A percentile compares a stretch with the other conserved stretches of the same genome.
These are phyloP conservation scores for Cheirogaleus major DNA, from an alignment of 2,797 vertebrate species.

Conservation along the genomic window DNA sequence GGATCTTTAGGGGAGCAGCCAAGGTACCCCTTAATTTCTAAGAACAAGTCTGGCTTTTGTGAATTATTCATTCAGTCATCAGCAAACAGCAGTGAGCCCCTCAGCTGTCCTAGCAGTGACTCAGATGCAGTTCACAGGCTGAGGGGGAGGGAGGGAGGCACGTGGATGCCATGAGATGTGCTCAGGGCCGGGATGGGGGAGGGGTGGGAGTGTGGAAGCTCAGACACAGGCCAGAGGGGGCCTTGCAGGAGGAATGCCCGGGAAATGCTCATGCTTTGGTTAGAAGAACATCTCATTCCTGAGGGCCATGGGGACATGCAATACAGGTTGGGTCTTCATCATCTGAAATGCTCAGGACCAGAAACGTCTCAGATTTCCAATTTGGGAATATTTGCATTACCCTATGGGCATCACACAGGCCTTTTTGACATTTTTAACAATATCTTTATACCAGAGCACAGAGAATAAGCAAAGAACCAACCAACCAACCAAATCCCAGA, in stretches of 20 bases:
- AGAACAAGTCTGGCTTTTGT: slow-evolving; percentile 3
- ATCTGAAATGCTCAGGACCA: neutral
- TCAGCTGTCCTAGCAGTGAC: neutral
- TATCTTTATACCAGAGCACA: neutral
- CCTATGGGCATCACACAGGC: neutral
- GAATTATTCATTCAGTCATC: slow-evolving; percentile 52
- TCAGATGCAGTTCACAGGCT: neutral
- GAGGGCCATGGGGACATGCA: neutral
- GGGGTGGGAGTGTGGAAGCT: neutral
- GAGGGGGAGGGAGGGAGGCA: neutral
- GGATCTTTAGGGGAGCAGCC: neutral
- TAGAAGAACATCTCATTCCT: neutral
- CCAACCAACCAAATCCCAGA: neutral
- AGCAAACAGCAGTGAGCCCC: neutral
- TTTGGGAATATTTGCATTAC: neutral
- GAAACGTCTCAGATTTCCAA: neutral
- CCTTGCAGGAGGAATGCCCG: neutral
- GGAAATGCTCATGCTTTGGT: neutral
- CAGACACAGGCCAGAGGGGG: neutral
- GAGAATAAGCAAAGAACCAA: neutral
- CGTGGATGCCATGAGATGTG: neutral
- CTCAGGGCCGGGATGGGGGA: neutral
- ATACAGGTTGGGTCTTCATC: neutral
- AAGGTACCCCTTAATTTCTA: slow-evolving; percentile 12
- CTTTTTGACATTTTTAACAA: neutral